Conservation (phyloP, 2,888 invertebrate genomes). For the Diabrotica balteata region DNA sequence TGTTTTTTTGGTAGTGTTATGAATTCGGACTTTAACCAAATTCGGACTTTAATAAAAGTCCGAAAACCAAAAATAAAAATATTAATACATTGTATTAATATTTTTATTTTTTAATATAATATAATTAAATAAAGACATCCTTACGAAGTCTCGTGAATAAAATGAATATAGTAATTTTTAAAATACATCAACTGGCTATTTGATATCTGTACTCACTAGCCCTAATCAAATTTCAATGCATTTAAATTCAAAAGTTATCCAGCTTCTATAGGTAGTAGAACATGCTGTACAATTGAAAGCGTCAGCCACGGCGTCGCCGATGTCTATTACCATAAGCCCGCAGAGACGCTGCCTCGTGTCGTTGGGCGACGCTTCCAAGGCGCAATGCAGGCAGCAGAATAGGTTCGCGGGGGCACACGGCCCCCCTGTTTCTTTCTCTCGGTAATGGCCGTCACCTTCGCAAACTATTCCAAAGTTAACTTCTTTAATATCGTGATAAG, state of each 20-base stretch:
- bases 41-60: no score
- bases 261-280: slow-evolving; percentile 1
- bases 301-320: slow-evolving; percentile 26
- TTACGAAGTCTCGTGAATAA: no score
- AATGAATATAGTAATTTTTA: no score
- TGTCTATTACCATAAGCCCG: slow-evolving; percentile 51
- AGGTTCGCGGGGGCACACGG: not conserved
- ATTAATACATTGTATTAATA: no score
- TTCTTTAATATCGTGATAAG: slow-evolving; percentile 1
- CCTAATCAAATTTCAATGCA: not conserved
- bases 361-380: slow-evolving; percentile 7
- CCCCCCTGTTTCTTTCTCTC: not conserved
- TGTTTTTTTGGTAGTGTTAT: no score
- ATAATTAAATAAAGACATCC: no score
- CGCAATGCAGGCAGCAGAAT: slow-evolving; percentile 9
- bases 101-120: no score
- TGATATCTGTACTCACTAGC: no score
- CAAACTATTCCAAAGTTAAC: slow-evolving; percentile 2
- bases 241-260: slow-evolving; percentile 3
- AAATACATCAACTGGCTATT: no score
- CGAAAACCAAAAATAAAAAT: no score
- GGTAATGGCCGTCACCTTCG: not conserved
- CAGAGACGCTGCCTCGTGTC: slow-evolving; percentile 35
- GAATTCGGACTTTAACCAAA: no score
- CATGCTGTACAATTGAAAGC: not conserved